Evolutionary conservation across 2,797 vertebrate species (phyloP), one percentile per base, ranked within the genome.

Genomic region (Tapera naevia): DNA sequence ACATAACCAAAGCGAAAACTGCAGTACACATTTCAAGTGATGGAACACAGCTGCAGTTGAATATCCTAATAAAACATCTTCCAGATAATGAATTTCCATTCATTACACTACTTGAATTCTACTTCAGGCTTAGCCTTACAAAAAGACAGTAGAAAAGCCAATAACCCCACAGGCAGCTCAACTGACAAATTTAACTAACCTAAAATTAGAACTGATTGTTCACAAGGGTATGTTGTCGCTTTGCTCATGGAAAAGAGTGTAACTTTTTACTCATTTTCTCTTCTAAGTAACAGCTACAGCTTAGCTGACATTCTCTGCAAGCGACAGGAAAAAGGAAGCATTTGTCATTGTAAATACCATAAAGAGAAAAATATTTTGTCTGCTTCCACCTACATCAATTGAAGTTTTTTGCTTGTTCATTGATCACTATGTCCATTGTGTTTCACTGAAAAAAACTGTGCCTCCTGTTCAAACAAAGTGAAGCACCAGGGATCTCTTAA

Each of bases 301-400:
- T 93, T 65, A 82, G 53, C 87, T 91, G 80, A 91, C 45, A 85
- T 66, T 93, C 51, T 62, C 76, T 53, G 30, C 43, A 75, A 94
- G 62, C 56, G 43, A 86, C 72, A 84, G 86, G 86, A 90, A 95
- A 92, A 94, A 94, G 91, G 82, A 95, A 94, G 39, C 43, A 88
- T 90, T 95, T 91, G 54, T 92, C 80, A 91, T 78, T 89, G 66
- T 54, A 91, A 91, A 91, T 78, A 86, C 66, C 41, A 27, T 46
- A 82, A 85, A 72, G 61, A 80, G 75, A 94, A 76, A 94, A 93
- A 85, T 92, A 93, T 93, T 95, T 89, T 94, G 70, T 86, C 69
- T 91, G 69, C 73, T 88, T 39, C 35, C 67, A 79, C 62, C 0
- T 15, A 69, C 39, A 65, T 50, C 28, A 84, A 91, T 88, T 3